Percentiles rank a stretch among this genome's conserved stretches.
phyloP scores from a whole-genome alignment of 2,888 invertebrate genomes.

The Phalangium opilio region DNA sequence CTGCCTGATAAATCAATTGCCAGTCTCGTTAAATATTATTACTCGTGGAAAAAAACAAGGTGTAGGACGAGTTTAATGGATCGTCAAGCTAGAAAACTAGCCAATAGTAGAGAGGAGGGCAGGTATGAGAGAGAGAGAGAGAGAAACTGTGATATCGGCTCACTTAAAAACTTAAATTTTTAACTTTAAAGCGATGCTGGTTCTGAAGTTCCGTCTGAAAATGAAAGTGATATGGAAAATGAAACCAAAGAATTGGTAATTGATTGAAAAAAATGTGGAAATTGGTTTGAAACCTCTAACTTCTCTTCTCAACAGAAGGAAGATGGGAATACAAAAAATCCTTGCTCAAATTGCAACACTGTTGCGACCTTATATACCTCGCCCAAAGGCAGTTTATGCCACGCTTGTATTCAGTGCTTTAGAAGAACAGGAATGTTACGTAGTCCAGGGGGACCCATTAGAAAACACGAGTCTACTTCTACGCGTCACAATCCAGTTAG shows the following conservation, averaged over 20 bases:
- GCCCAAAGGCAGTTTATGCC: constrained; percentile 60
- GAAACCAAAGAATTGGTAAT: constrained; percentile 52
- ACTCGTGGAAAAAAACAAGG: constrained; percentile 94
- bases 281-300: background rate
- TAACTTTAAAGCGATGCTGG: constrained; percentile 46
- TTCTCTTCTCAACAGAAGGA: constrained; percentile 5
- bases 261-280: background rate
- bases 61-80: constrained; percentile 88
- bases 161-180: too few relatives aligned
- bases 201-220: constrained; percentile 69
- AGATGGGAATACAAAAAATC: constrained; percentile 22
- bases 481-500: constrained; percentile 22
- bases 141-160: too few relatives aligned
- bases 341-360: constrained; percentile 53
- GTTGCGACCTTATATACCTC: constrained; percentile 56
- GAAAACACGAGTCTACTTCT: constrained; percentile 11
- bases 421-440: constrained; percentile 16
- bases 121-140: too few relatives aligned
- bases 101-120: constrained; percentile 51
- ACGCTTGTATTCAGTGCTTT: constrained; percentile 64
- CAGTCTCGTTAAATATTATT: constrained; percentile 90
- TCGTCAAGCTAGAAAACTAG: constrained; percentile 52
- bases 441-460: constrained; percentile 10
- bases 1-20: constrained; percentile 93
- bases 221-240: constrained; percentile 49